These are phyloP conservation scores for Eptesicus fuscus DNA, from an alignment of 2,113 vertebrate species.

Conservation along the genomic window DNA sequence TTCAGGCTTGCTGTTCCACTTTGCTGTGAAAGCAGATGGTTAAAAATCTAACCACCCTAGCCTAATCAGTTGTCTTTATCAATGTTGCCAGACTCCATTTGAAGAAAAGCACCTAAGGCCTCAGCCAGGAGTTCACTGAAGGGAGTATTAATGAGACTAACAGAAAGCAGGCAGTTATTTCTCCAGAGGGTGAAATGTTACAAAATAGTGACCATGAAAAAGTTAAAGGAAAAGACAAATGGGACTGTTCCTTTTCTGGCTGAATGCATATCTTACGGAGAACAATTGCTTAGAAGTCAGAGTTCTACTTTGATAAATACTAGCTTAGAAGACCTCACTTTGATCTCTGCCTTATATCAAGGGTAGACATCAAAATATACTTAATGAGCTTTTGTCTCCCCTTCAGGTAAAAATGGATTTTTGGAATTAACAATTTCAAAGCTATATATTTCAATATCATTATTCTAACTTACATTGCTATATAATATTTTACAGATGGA, in stretches of 20 bases:
- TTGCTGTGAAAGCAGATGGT: neutral
- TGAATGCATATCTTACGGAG: conserved; percentile 29
- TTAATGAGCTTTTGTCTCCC: conserved; percentile 3
- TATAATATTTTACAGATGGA: neutral
- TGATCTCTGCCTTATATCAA: conserved; percentile 45
- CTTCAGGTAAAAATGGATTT: neutral
- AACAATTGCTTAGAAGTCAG: conserved; percentile 40
- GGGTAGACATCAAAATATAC: neutral
- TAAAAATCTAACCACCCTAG: neutral
- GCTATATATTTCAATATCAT: neutral
- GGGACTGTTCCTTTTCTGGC: conserved; percentile 26
- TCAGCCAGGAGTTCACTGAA: conserved; percentile 17
- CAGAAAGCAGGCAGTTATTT: conserved; percentile 48
- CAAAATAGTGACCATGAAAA: conserved; percentile 57
- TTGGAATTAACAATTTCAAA: neutral
- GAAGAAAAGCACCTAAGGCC: conserved; percentile 12
- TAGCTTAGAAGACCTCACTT: conserved; percentile 6
- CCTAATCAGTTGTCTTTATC: conserved; percentile 5
- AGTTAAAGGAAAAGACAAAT: conserved; percentile 66
- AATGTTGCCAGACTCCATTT: neutral
- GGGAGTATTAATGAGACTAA: conserved; percentile 44
- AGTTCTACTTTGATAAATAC: conserved; percentile 61
- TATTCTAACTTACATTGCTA: conserved; percentile 18
- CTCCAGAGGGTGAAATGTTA: conserved; percentile 58
- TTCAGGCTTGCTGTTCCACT: neutral